A percentile compares a stretch with the other conserved stretches of the same genome.
Evolutionary conservation across 2,888 invertebrate genomes (phyloP).

Genomic region (Nomada flava): DNA sequence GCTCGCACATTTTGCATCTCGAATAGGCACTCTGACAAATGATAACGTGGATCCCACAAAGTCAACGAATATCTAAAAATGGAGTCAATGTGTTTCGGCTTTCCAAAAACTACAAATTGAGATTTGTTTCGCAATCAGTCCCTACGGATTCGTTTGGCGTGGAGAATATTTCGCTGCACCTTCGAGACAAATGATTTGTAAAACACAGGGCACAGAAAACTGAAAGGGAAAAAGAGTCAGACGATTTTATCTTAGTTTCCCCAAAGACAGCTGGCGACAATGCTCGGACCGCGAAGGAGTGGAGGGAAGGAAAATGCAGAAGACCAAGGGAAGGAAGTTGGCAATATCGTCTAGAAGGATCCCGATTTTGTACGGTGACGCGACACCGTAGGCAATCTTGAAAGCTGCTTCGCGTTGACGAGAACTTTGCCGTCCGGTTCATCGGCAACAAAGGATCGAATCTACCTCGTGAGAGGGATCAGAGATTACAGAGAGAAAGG

Average conservation of each 20-base stretch:
- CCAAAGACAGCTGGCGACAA: slow-evolving; percentile 52
- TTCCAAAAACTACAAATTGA: no score
- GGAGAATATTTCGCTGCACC: not conserved
- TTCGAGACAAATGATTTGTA: slow-evolving; percentile 24
- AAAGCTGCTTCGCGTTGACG: slow-evolving; percentile 65
- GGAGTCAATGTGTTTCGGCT: no score
- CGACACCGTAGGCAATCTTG: slow-evolving; percentile 62
- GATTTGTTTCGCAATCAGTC: not conserved
- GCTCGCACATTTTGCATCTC: slow-evolving; percentile 21
- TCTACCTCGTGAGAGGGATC: slow-evolving; percentile 44
- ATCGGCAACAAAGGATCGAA: slow-evolving; percentile 63
- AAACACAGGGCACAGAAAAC: slow-evolving; percentile 7
- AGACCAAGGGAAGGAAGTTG: slow-evolving; percentile 61
- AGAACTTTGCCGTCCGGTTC: slow-evolving; percentile 61
- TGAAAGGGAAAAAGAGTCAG: slow-evolving; percentile 1
- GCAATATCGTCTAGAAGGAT: slow-evolving; percentile 68
- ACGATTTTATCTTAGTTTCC: slow-evolving; percentile 49
- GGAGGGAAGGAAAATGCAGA: slow-evolving; percentile 46
- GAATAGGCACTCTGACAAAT: slow-evolving; percentile 6
- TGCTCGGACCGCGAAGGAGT: slow-evolving; percentile 13
- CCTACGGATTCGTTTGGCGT: not conserved
- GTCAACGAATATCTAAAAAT: no score
- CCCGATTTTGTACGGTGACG: slow-evolving; percentile 65
- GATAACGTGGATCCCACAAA: not conserved
- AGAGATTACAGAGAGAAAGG: slow-evolving; percentile 43